phyloP scores from a whole-genome alignment of 2,113 vertebrate genomes.

The Alligator mississippiensis region DNA sequence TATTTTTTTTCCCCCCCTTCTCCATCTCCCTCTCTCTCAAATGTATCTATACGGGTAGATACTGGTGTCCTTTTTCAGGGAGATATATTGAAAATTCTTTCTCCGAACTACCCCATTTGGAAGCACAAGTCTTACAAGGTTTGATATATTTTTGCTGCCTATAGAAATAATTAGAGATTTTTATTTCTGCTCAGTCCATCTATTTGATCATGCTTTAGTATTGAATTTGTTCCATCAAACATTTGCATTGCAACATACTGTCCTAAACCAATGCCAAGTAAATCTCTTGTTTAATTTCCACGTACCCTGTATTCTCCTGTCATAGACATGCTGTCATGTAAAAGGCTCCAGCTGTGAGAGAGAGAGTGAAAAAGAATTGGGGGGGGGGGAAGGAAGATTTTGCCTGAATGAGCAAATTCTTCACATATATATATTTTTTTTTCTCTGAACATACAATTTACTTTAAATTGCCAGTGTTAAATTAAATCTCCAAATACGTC shows the following conservation, averaged over 20 bases:
- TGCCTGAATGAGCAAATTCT: not conserved
- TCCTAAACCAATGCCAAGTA: not conserved
- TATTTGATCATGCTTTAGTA: slow-evolving; percentile 14
- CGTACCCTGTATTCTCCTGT: not conserved
- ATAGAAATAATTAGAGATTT: not conserved
- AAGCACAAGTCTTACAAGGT: not conserved
- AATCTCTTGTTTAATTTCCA: not conserved
- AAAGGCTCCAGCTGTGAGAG: not conserved
- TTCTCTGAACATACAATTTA: not conserved
- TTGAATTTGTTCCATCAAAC: slow-evolving; percentile 27
- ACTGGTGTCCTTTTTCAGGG: not conserved
- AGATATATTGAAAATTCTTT: no score
- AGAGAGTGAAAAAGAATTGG: not conserved
- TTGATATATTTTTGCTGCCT: not conserved
- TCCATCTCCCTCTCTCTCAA: not conserved
- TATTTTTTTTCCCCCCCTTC: not conserved
- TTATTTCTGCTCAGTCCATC: not conserved
- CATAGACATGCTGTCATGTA: not conserved
- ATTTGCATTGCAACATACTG: slow-evolving; percentile 12
- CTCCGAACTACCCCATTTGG: not conserved
- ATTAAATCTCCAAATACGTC: slow-evolving; percentile 1
- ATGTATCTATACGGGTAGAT: not conserved
- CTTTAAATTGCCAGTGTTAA: not conserved
- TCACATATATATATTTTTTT: slow-evolving; percentile 15
- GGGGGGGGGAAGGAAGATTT: not conserved